phyloP scores from a whole-genome alignment of 2,113 vertebrate species.

The Polypterus senegalus region DNA sequence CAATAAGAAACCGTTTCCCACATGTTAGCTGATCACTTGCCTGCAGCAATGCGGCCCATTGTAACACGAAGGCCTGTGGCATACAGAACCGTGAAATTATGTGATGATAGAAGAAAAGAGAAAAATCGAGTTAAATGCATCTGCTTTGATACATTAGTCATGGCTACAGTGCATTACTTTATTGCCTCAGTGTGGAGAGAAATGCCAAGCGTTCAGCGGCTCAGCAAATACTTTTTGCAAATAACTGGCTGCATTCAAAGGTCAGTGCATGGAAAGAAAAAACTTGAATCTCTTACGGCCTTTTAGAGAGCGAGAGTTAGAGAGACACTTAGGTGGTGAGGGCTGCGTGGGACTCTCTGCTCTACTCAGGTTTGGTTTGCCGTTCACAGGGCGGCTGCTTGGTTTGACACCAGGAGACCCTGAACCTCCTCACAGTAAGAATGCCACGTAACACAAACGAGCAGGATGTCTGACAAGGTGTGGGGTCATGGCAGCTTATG shows the following conservation, averaged over 20 bases:
- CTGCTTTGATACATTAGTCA: constrained; percentile 24
- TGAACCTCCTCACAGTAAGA: too few relatives aligned
- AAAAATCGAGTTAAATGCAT: constrained; percentile 17
- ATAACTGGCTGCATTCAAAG: constrained; percentile 29
- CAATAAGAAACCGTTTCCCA: neutral
- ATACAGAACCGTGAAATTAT: neutral
- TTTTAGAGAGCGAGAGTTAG: neutral
- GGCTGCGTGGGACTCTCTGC: too few relatives aligned
- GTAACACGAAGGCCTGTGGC: neutral
- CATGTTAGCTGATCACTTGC: neutral
- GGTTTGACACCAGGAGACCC: too few relatives aligned
- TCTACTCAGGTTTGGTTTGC: too few relatives aligned
- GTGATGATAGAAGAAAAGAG: constrained; percentile 18
- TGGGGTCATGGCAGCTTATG: too few relatives aligned
- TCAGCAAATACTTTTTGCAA: constrained; percentile 30
- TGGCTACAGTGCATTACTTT: constrained; percentile 28
- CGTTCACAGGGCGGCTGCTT: too few relatives aligned
- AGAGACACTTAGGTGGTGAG: too few relatives aligned
- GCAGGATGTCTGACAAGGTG: too few relatives aligned
- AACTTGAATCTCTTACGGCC: neutral
- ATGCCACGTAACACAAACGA: too few relatives aligned
- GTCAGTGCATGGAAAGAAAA: constrained; percentile 30
- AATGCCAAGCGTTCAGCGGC: constrained; percentile 31
- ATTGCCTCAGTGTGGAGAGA: constrained; percentile 31
- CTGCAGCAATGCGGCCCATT: neutral